Base-by-base conservation (phyloP, 1,140 invertebrate genomes). In the Drosophila equinoxialis region DNA sequence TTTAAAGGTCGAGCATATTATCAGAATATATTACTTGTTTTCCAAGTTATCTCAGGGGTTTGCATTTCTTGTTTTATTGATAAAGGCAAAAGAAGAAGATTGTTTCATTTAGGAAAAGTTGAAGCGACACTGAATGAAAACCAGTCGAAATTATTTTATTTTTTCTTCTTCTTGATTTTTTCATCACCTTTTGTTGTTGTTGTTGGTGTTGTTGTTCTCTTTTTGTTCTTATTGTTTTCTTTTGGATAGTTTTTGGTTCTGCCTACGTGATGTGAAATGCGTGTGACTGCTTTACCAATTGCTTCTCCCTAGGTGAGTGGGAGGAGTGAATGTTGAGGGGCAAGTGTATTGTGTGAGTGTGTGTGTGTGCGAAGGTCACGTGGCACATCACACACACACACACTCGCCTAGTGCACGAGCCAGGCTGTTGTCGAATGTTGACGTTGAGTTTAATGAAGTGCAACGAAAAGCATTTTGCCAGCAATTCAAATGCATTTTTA, bases 361-460 rank as follows among this genome's bases (percentile, higher is more conserved):
- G 45, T 11, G 45, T 11, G 45, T 51, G 45, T 51, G 45, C 20
- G 17, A 51, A 51, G 57, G 57, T 37, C 57, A 58, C 45, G 45
- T 51, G 57, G 57, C 57, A 37, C 14, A 26, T 26, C 23, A 26
- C 23, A 26, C 23, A 26, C 23, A 57, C 30, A 26, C 54, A 30
- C 54, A 35, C 30, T 74, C 68, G 74, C 11, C 37, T 74, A 77
- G 77, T 74, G 71, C 77, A 45, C 41, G 77, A 23, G 55, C 83
- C 83, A 82, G 83, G 76, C 35, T 63, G 13, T 65, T 76, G 73
- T 76, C 72, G 74, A 76, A 76, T 77, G 61, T 82, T 66, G 83
- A 72, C 80, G 74, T 72, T 65, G 83, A 79, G 79, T 77, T 87
- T 87, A 86, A 86, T 86, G 83, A 86, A 87, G 82, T 86, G 83